Conservation (phyloP, 2,113 vertebrate genomes). For the Lampris incognitus region DNA sequence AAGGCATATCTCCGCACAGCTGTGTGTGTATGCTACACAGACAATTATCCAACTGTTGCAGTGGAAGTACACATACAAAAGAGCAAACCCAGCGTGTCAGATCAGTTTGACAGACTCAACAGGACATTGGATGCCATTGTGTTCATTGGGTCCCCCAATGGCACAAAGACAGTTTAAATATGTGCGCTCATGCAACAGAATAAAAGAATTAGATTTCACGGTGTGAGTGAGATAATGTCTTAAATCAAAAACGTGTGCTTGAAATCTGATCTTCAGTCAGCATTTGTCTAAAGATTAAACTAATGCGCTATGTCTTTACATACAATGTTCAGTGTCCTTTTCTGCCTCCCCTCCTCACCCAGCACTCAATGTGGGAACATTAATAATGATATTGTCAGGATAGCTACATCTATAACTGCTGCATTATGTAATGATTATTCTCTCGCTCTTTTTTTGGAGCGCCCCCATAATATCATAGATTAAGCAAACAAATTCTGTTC, state of each 20-base stretch:
- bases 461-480: too few relatives aligned
- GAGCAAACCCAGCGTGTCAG: neutral
- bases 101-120: neutral
- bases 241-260: neutral
- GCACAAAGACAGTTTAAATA: conserved; percentile 30
- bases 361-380: neutral
- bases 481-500: too few relatives aligned
- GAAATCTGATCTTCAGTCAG: conserved; percentile 10
- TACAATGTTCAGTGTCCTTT: neutral
- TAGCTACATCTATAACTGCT: neutral
- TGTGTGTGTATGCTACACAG: too few relatives aligned
- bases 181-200: conserved; percentile 18
- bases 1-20: too few relatives aligned
- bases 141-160: too few relatives aligned
- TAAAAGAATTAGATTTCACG: conserved; percentile 8
- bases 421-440: neutral
- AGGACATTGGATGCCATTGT: neutral
- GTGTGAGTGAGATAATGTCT: conserved; percentile 16
- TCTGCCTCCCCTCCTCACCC: neutral
- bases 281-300: neutral
- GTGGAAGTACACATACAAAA: too few relatives aligned
- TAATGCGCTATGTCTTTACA: neutral
- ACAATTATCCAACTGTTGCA: too few relatives aligned
- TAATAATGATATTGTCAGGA: neutral
- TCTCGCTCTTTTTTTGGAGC: neutral